Base-by-base conservation (phyloP, 2,888 invertebrate genomes). In the Buathra laborator region DNA sequence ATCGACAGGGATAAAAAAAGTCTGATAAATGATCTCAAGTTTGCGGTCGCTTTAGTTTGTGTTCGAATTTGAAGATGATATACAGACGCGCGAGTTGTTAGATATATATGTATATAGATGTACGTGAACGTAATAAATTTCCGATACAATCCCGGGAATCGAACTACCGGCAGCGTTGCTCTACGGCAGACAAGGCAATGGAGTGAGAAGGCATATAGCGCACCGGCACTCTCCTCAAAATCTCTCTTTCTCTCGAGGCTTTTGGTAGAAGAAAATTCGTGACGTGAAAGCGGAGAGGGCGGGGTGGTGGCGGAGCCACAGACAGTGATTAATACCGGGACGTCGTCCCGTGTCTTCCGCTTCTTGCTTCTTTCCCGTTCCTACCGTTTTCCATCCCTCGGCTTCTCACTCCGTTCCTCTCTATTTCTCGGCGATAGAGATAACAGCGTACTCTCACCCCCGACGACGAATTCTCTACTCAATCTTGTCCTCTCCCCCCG, bases 301-400 rank as follows among this genome's bases (percentile, higher is more conserved):
- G 59, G 79, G 81, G 48, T 76, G 81, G 81, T 79, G 75, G 75
- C 53, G 66, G 51, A 86, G 75, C 37, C 84, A 85, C 70, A 93
- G 93, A 93, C 93, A 92, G 93, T 93, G 93, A 93, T 93, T 93
- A 93, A 93, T 93, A 93, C 90, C 89, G 89, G 87, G 90, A 92
- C 91, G 92, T 93, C 93, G 91, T 92, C 93, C 90, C 91, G 90
- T 90, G 90, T 91, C 91, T 91, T 90, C 86, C 87, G 84, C 83
- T 80, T 87, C 86, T 87, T 86, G 87, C 88, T 88, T 87, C 87
- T 84, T 37, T 84, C 88, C 86, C 88, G 87, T 87, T 87, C 89
- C 86, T 68, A 78, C 70, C 82, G 81, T 86, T 84, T 86, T 81
- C 83, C 83, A 78, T 87, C 85, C 86, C 70, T 74, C 44, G 44